Conservation (phyloP, 2,113 vertebrate genomes). For the Dicerorhinus sumatrensis region DNA sequence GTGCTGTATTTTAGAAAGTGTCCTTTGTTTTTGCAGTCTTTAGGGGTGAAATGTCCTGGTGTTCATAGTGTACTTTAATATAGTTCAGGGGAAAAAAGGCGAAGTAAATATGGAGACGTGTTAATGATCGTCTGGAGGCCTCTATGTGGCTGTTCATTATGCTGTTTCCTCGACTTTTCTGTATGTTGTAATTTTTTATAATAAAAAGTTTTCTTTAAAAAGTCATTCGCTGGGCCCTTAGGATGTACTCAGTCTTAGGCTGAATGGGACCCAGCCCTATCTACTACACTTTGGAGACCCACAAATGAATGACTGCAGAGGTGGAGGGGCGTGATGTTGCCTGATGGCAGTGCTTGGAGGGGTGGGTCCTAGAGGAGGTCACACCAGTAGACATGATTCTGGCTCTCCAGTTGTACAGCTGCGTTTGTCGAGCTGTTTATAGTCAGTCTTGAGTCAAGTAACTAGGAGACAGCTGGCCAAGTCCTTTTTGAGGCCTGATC, state of each 20-base stretch:
- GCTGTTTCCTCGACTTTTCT: not conserved
- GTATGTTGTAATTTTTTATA: not conserved
- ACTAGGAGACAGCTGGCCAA: not conserved
- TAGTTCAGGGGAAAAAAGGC: not conserved
- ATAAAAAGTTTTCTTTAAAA: not conserved
- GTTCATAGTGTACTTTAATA: not conserved
- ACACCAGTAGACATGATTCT: not conserved
- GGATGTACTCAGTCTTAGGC: not conserved
- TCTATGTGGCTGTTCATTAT: not conserved
- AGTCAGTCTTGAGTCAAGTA: not conserved
- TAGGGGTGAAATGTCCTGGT: not conserved
- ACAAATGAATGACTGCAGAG: not conserved
- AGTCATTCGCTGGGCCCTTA: not conserved
- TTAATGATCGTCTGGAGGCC: not conserved
- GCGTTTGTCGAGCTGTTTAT: not conserved
- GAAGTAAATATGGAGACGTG: not conserved
- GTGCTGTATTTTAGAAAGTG: not conserved
- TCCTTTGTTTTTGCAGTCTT: slow-evolving; percentile 10
- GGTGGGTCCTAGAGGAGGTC: not conserved
- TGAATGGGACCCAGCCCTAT: not conserved
- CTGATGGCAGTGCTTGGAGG: not conserved
- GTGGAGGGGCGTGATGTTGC: not conserved
- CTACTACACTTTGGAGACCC: not conserved
- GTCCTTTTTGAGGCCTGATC: too few relatives aligned
- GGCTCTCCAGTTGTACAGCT: too few relatives aligned